Evolutionary conservation across 2,888 invertebrate genomes (phyloP), one percentile per base, ranked within the genome.

Genomic region (Cosmia trapezina): DNA sequence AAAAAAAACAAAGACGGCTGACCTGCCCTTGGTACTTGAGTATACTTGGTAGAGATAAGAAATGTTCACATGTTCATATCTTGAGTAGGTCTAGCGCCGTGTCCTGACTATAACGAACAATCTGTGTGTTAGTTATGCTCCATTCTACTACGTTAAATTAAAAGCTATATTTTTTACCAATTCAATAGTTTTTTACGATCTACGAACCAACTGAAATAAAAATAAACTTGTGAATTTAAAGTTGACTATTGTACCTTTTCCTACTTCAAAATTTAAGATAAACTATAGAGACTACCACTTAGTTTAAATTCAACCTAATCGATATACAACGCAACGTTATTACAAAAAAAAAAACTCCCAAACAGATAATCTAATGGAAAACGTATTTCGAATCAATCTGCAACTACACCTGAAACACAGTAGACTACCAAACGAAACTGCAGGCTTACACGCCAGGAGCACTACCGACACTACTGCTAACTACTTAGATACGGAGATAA

Each of bases 101-200:
- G 22, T 65, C 74, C 65, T 33, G 57, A 64, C 80, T 83, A 80
- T 33, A 83, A 80, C 11, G 47, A 68, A 83, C 22, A 69, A 68
- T 33, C 17, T 19, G 6, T 37, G 1, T 49, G 17, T 80, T 74
- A 78, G 33, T 54, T n/a, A 12, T 33, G 1, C 0, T 59, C 1
- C 14, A 45, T 63, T 45, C 33, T 70, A 28, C 41, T 37, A 41
- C 8, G 5, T 5, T 37, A n/a, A n/a, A n/a, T n/a, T n/a, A 28
- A 28, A 45, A 37, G 12, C 8, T 37, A 22, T 12, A 19, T 47
- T n/a, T 57, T n/a, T 28, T 11, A n/a, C 0, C 2, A 12, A 47
- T 62, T 62, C 9, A 1, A 43, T 41, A 6, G 17, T 14, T 28
- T 28, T 47, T 45, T 33, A 76, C 28, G 14, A 60, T 54, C n/a